Evolutionary conservation across 2,113 vertebrate genomes (phyloP), one percentile per base, ranked within the genome.

Genomic region (Tachysurus fulvidraco): DNA sequence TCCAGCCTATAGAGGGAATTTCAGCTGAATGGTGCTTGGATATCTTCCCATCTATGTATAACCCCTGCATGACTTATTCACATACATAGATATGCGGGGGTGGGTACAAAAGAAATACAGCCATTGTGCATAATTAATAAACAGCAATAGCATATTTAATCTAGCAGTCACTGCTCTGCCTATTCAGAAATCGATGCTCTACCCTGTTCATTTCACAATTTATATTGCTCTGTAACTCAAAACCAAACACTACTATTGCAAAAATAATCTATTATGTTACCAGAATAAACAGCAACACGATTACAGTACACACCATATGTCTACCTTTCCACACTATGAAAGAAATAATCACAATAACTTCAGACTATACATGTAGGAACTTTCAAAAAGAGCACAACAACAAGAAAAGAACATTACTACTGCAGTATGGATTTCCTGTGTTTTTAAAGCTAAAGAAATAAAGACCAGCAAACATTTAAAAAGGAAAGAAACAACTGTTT

Each of bases 181-280:
- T 73, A 73, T 36, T 74, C 82, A 84, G 85, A 90, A 84, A 90
- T 88, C 86, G 71, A 91, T 90, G 88, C 69, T 23, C 59, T 69
- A 76, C 60, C 46, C n/a, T 73, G 65, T 84, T 89, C 83, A 91
- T 89, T 90, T 90, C 89, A 90, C 79, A 19, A 89, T 88, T 87
- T 69, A 87, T 71, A 82, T 60, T 86, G 76, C 78, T 87, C 77
- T 82, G 52, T 87, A 60, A 87, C 87, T 84, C 84, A 87, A 87
- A 88, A 46, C 69, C 88, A 86, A 87, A 76, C 85, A 46, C 19
- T 12, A 12, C 67, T 87, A 86, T 84, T 50, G 79, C 16, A 0
- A 23, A 67, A 12, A 62, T 59, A 62, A 62, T 83, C 16, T 57
- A 62, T 85, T 44, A 74, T 54, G 14, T 55, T 65, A 79, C 41